Evolutionary conservation across 1,140 invertebrate genomes (phyloP), one percentile per base, ranked within the genome.

Genomic region (Stratiolaelaps scimitus): DNA sequence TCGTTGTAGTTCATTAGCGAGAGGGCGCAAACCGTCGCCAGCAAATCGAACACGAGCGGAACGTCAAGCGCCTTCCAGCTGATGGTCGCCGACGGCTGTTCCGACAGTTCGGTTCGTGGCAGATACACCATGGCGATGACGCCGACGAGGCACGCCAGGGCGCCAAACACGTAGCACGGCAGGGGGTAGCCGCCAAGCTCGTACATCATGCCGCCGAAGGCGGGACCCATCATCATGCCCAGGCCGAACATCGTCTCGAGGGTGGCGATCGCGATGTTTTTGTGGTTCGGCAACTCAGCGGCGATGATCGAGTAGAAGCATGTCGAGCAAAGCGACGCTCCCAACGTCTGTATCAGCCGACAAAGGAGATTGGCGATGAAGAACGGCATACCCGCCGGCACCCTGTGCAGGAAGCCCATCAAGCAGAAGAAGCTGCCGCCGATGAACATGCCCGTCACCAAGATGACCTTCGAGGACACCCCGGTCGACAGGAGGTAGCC

Each of bases 301-400:
- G 53, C 26, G 4, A 60, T 60, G 17, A 60, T 60, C 23, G 53
- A 60, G 23, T 60, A 60, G 53, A 60, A 60, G 26, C 53, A 60
- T 1, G 53, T 60, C 15, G 53, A 60, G 53, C 53, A 60, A 23
- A 60, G 1, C 20, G 53, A 60, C 15, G 53, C 53, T 2, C 53
- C 53, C 15, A 60, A 26, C 17, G 26, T 26, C 53, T 60, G 15
- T 23, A 60, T 34, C 15, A 60, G 17, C 4, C 47, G 47, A 48
- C 47, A 48, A 15, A 15, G 4, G 47, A 48, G 28, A 23, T 60
- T 60, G 6, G 53, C 53, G 2, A 60, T 17, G 20, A 60, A 60
- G 10, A 60, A 60, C 23, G 53, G 53, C 15, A 26, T 26, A 19
- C 53, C 15, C 15, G 26, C 34, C 4, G 53, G 53, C 2, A 60